Base-by-base conservation (phyloP, 2,888 invertebrate genomes). In the Neoaliturus tenellus region DNA sequence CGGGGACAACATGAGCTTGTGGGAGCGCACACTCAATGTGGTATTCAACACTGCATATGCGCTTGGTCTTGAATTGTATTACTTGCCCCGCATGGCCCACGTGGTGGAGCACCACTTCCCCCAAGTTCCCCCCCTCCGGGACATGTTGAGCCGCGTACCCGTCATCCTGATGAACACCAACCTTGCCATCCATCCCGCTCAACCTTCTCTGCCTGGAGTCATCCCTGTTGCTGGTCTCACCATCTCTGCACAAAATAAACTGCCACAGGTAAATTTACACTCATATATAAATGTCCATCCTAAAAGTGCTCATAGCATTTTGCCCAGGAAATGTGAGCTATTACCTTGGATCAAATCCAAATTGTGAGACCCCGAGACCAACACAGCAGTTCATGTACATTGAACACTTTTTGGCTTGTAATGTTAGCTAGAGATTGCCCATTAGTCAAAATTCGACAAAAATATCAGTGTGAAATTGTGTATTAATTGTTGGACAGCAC, bases 171-270 rank as follows among this genome's bases (percentile, higher is more conserved):
- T 75, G 48, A 82, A 82, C 31, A 67, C 44, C 17, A 71, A 71
- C 73, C 48, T 69, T 1, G 55, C 55, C 17, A 55, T 73, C 20
- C 73, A 75, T 25, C 73, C 17, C 0, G 23, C 91, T 8, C 90
- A 91, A 78, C 92, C 93, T 6, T 88, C 89, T 0, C 89, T 91
- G 1, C 90, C 91, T 0, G 90, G 90, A 2, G 89, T 93, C 86
- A 89, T 93, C 8, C 90, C 92, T 73, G 91, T 93, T 6, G 93
- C 92, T 8, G 93, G 93, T 35, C 89, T 93, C 82, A 93, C 93
- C 84, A 90, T 93, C 44, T 90, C 90, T 75, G 89, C 87, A 10
- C 80, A 84, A 20, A 89, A 88, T 51, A 85, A 88, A 0, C 80
- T 89, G 17, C 88, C 88, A 0, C 62, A 67, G 23, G 86, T 87